Conservation (phyloP, 2,797 vertebrate species). For the Columba guinea region DNA sequence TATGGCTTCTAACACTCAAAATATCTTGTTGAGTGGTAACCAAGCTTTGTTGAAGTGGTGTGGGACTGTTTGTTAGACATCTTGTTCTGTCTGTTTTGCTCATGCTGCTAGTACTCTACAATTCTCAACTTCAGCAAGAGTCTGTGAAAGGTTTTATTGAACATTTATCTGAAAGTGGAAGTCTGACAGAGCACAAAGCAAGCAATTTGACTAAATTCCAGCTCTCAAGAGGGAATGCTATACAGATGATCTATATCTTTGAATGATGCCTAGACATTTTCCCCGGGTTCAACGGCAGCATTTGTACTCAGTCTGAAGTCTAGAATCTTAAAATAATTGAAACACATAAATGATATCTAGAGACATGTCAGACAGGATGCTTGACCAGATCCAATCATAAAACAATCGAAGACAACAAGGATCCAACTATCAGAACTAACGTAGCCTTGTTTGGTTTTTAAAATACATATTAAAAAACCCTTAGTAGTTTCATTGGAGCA, state of each 20-base stretch:
- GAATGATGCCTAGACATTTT: not conserved
- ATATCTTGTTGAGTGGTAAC: not conserved
- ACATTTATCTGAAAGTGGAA: not conserved
- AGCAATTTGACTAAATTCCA: not conserved
- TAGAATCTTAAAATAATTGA: not conserved
- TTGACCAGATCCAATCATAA: not conserved
- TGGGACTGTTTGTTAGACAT: not conserved
- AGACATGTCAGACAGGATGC: not conserved
- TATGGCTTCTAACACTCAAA: not conserved
- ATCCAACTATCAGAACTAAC: not conserved
- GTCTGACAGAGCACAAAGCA: not conserved
- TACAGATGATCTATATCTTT: not conserved
- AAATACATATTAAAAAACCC: not conserved
- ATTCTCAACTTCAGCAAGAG: not conserved
- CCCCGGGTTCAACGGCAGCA: not conserved
- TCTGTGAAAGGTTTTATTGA: not conserved
- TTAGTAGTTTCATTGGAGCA: not conserved
- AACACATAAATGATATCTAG: not conserved
- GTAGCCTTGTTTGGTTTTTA: not conserved
- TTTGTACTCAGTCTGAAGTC: not conserved
- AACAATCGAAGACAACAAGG: not conserved
- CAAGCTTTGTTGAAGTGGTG: not conserved
- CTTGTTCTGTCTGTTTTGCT: not conserved
- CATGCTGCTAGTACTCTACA: not conserved
- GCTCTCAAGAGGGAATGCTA: not conserved